These are phyloP conservation scores for Oplegnathus fasciatus DNA, from an alignment of 2,113 vertebrate species.

Conservation along the genomic window DNA sequence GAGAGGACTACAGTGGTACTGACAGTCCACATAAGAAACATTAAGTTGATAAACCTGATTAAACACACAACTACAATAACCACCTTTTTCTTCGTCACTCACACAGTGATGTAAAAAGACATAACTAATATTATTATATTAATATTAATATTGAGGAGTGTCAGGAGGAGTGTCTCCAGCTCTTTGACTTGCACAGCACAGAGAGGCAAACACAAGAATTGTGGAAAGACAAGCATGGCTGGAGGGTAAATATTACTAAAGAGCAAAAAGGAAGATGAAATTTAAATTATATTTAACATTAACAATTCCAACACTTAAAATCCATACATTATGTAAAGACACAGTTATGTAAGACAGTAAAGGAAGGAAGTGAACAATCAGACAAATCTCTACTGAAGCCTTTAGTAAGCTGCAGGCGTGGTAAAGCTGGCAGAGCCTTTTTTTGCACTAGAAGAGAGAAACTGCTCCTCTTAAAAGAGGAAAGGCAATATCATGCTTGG, in stretches of 20 bases:
- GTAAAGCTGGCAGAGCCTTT: slow-evolving; percentile 15
- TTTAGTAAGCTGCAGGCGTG: slow-evolving; percentile 35
- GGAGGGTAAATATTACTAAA: neutral
- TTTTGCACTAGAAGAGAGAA: slow-evolving; percentile 16
- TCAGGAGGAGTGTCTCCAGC: neutral
- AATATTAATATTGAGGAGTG: too few species aligned
- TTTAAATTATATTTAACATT: slow-evolving; percentile 16
- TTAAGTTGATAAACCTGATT: neutral
- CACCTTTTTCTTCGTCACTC: neutral
- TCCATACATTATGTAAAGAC: slow-evolving; percentile 1
- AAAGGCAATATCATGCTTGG: slow-evolving; percentile 60
- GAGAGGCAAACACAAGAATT: neutral
- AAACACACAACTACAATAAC: neutral
- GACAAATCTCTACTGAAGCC: slow-evolving; percentile 40
- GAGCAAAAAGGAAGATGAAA: neutral
- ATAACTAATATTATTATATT: neutral
- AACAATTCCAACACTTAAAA: neutral
- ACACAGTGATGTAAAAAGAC: slow-evolving; percentile 2
- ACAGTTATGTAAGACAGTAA: slow-evolving; percentile 34
- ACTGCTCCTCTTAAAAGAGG: slow-evolving; percentile 25
- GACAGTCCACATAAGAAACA: neutral
- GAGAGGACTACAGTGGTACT: neutral
- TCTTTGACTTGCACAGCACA: neutral
- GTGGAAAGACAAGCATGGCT: neutral
- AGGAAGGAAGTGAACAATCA: slow-evolving; percentile 23